Conservation (phyloP, 1,140 invertebrate species). For the Drosophila biarmipes region DNA sequence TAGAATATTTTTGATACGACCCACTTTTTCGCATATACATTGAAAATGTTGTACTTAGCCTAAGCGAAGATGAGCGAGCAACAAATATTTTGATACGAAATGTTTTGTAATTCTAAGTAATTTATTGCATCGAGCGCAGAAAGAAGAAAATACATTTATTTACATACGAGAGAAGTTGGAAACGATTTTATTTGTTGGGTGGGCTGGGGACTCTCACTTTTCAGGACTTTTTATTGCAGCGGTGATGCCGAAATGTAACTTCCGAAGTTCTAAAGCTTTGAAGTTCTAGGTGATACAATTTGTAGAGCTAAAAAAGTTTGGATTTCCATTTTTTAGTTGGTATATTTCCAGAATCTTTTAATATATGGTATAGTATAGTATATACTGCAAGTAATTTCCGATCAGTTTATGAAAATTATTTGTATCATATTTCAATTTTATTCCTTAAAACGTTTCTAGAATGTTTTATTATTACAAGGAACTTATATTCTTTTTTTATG, state of each 20-base stretch:
- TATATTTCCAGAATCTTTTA: too few relatives aligned
- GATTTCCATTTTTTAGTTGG: too few relatives aligned
- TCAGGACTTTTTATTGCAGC: not conserved
- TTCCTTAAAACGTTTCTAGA: too few relatives aligned
- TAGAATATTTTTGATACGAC: slow-evolving; percentile 70
- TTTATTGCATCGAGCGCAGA: slow-evolving; percentile 62
- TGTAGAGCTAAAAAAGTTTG: too few relatives aligned
- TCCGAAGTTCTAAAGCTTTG: not conserved
- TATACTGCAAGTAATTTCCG: too few relatives aligned
- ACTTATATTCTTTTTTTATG: too few relatives aligned
- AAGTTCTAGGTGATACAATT: too few relatives aligned
- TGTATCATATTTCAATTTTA: too few relatives aligned
- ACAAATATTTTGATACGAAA: slow-evolving; percentile 76
- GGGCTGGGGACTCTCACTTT: not conserved
- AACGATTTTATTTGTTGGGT: slow-evolving; percentile 6
- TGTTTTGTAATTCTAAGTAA: slow-evolving; percentile 82
- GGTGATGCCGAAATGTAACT: not conserved
- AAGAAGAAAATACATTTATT: slow-evolving; percentile 68
- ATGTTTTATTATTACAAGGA: too few relatives aligned
- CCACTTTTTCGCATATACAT: slow-evolving; percentile 62
- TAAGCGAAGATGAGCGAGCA: slow-evolving; percentile 25
- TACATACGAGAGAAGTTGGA: slow-evolving; percentile 27
- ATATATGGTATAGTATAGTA: too few relatives aligned
- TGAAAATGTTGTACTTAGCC: slow-evolving; percentile 66
- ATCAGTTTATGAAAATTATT: too few relatives aligned